Evolutionary conservation across 2,797 vertebrate genomes (phyloP).

Genomic region (Falco novaeseelandiae): DNA sequence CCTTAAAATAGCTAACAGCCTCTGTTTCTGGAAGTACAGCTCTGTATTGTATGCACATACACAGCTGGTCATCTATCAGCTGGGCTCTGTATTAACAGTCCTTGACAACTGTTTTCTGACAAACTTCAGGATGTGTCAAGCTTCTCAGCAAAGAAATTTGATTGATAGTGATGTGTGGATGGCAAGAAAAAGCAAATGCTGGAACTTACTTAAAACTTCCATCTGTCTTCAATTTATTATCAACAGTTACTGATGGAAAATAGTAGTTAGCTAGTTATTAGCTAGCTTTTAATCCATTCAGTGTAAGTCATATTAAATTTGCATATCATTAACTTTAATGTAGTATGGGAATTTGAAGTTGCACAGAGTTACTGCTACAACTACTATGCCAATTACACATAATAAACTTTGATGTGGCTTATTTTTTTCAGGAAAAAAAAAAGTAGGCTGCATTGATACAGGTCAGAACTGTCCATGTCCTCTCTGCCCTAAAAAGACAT

Average conservation of each 20-base stretch:
- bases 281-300: neutral
- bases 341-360: neutral
- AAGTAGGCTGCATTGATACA: neutral
- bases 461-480: neutral
- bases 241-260: neutral
- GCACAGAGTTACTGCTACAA: neutral
- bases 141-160: neutral
- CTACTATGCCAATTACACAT: neutral
- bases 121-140: neutral
- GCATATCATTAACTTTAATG: neutral
- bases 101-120: neutral
- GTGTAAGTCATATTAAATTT: neutral
- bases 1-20: neutral
- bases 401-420: neutral
- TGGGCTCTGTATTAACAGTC: neutral
- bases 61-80: neutral
- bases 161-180: neutral
- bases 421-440: neutral
- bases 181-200: neutral
- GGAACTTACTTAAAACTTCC: neutral
- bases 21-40: neutral
- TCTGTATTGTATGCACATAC: neutral
- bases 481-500: neutral
- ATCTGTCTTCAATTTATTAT: neutral
- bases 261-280: neutral